Evolutionary conservation across 2,797 vertebrate species (phyloP).

Genomic region (Sebastiscus tertius): DNA sequence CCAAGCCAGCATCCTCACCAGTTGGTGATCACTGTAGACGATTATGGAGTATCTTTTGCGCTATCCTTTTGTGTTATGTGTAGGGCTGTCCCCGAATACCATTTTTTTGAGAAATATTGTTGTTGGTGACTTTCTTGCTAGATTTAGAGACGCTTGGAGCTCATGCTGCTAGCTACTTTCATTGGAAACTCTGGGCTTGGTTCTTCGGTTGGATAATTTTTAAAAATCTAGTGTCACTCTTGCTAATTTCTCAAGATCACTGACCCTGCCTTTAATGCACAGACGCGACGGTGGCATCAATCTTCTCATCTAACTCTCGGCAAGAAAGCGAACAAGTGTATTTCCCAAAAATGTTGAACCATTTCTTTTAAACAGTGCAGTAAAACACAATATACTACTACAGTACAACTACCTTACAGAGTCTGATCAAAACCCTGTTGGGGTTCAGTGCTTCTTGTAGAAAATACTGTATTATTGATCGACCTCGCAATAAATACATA

Average conservation of each 20-base stretch:
- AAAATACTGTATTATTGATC: slow-evolving; percentile 1
- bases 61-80: not conserved
- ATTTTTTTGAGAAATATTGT: no score
- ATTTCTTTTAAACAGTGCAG: not conserved
- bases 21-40: not conserved
- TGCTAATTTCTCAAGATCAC: no score
- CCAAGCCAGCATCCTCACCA: no score
- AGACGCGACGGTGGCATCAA: not conserved
- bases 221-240: no score
- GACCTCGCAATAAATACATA: not conserved
- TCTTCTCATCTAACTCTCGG: not conserved
- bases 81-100: fast-evolving
- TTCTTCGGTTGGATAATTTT: no score
- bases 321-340: not conserved
- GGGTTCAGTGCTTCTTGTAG: not conserved
- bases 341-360: not conserved
- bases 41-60: not conserved
- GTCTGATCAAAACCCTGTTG: not conserved
- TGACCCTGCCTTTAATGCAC: not conserved
- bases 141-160: no score
- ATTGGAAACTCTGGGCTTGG: no score
- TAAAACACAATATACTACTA: not conserved
- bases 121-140: no score
- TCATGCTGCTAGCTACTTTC: no score
- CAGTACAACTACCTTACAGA: not conserved